Base-by-base conservation (phyloP, 2,888 invertebrate genomes). In the Opisthograptis luteolata region DNA sequence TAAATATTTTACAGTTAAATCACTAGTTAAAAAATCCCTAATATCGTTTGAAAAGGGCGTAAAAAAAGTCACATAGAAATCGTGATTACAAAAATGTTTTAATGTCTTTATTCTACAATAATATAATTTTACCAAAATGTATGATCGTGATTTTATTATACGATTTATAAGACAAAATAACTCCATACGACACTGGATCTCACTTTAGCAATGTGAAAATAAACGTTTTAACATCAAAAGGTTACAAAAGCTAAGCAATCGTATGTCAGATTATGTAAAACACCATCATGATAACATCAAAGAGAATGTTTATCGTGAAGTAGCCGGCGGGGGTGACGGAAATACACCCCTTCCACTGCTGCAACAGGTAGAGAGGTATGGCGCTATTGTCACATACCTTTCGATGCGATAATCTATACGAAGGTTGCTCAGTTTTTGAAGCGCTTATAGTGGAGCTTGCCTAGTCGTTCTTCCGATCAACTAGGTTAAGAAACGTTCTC, bases 191-290 rank as follows among this genome's bases (percentile, higher is more conserved):
- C n/a, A n/a, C n/a, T n/a, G n/a, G n/a, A n/a, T n/a, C n/a, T n/a
- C n/a, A n/a, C n/a, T n/a, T n/a, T n/a, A n/a, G 17, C 17, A 2
- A 17, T 15, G 24, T 15, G 13, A 9, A 41, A 14, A 41, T 17
- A 41, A 14, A 32, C 10, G n/a, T 13, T 9, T 17, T 17, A 5
- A 17, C 17, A n/a, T 1, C 24, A 4, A 24, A 20, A 40, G n/a
- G 27, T n/a, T 12, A 27, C 25, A 27, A 30, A 24, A 40, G 46
- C 19, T 17, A 58, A 40, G 37, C 42, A 47, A 27, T 52, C 45
- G 55, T 45, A 46, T 65, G 64, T 67, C 63, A 55, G 67, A 66
- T 72, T 65, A 68, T 63, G 60, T 56, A 60, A 59, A 64, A 58
- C 60, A 58, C 40, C 52, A 49, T 61, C 60, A 50, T 62, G 61